Evolutionary conservation across 2,888 invertebrate species (phyloP).

Genomic region (Tetragonisca angustula): DNA sequence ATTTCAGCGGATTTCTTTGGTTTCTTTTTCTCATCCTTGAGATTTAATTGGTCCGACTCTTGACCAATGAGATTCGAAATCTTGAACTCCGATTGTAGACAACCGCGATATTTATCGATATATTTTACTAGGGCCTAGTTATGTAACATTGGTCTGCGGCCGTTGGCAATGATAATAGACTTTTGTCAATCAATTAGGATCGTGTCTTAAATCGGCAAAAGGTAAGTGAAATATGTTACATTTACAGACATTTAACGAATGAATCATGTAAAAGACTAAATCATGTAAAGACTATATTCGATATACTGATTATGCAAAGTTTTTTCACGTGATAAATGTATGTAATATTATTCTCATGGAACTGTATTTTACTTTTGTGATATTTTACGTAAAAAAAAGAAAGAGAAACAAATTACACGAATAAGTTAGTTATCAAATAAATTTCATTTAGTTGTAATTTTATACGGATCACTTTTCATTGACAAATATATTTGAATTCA

Average conservation of each 20-base stretch:
- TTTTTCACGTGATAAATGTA: not conserved
- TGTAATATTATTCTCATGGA: not conserved
- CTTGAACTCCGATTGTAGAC: not conserved
- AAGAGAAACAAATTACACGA: not conserved
- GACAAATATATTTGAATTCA: not conserved
- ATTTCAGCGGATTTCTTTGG: not conserved
- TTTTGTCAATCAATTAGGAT: not conserved
- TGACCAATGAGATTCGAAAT: constrained; percentile 21
- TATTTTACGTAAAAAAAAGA: too few species aligned
- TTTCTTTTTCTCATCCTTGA: not conserved
- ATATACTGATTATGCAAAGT: not conserved
- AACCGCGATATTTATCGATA: constrained; percentile 26
- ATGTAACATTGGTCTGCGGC: constrained; percentile 39
- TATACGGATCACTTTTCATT: not conserved
- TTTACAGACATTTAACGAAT: not conserved
- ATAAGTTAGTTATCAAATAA: not conserved
- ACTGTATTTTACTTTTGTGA: not conserved
- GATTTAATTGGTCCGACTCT: constrained; percentile 1
- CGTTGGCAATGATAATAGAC: not conserved
- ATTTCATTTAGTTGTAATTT: not conserved
- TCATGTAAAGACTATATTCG: not conserved
- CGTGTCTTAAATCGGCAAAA: not conserved
- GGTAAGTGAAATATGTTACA: not conserved
- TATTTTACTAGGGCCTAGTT: constrained; percentile 11
- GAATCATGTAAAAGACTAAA: not conserved